Percentiles rank a stretch among this genome's conserved stretches.
Evolutionary conservation across 2,888 invertebrate species (phyloP).

Genomic region (Myathropa florea): DNA sequence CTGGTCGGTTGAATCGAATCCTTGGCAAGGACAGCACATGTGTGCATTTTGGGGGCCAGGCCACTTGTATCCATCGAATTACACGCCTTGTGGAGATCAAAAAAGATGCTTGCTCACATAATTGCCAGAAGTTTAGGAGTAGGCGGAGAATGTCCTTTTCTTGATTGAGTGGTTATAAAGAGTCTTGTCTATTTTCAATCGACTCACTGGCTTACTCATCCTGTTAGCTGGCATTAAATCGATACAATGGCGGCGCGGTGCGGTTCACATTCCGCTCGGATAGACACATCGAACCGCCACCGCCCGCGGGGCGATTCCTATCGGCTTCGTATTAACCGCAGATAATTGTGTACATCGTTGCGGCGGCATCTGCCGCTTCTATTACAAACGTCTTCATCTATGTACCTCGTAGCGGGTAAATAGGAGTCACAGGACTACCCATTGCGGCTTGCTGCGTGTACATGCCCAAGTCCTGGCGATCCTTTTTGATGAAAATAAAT

Average conservation of each 20-base stretch:
- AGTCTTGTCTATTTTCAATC: constrained; percentile 51
- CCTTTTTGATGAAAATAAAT: constrained; percentile 1
- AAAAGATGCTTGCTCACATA: constrained; percentile 49
- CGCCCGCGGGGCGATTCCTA: constrained; percentile 23
- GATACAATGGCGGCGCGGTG: constrained; percentile 42
- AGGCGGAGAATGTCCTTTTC: constrained; percentile 56
- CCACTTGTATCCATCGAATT: constrained; percentile 52
- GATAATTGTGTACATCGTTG: constrained; percentile 10
- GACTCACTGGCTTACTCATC: constrained; percentile 10
- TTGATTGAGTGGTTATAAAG: constrained; percentile 56
- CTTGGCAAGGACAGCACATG: constrained; percentile 2
- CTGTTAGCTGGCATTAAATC: constrained; percentile 9
- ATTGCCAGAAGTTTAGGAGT: constrained; percentile 34
- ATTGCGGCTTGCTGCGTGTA: no score
- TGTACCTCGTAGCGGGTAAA: not conserved
- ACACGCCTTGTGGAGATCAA: constrained; percentile 62
- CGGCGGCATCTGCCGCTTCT: constrained; percentile 31
- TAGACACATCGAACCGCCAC: constrained; percentile 20
- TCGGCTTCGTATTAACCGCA: constrained; percentile 31
- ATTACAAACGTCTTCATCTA: not conserved
- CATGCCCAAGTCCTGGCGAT: not conserved
- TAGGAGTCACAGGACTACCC: not conserved
- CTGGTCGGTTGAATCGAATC: not conserved
- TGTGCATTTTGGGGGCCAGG: not conserved
- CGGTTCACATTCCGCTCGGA: constrained; percentile 28